Evolutionary conservation across 2,888 invertebrate genomes (phyloP), one percentile per base, ranked within the genome.

Genomic region (Synergus japonicus): DNA sequence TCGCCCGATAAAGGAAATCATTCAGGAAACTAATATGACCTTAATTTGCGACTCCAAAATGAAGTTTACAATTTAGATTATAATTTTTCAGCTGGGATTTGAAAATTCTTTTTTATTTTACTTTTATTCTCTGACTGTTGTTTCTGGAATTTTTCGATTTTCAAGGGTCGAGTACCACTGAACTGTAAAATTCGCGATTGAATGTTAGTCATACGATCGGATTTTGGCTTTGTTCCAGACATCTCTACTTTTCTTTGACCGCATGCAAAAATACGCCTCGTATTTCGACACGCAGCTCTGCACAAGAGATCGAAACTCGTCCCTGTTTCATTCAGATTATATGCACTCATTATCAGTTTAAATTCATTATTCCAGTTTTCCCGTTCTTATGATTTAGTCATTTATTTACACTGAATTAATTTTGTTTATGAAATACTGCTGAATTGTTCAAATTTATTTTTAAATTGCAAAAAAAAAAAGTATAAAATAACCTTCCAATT

Each of bases 201-300:
- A 81, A 85, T 73, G 78, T 86, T 86, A 84, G 82, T 86, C 83
- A 85, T 76, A 76, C 81, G 76, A 82, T 85, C 76, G 79, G 77
- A 84, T 80, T 82, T 77, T 86, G 86, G 86, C 83, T 18, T 29
- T 8, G 46, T 4, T 81, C 86, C 86, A 86, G 58, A 46, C 41
- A 67, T 65, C 69, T 80, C 76, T 79, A 66, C 63, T 76, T 73
- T 64, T 44, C 77, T 77, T 81, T 37, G 82, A 79, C 58, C 37
- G 67, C 82, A 81, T 54, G 73, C 67, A 43, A 63, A 78, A 63
- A 67, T 77, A 41, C 54, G 58, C 76, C 12, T 73, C 49, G 73
- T 73, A n/a, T 73, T 73, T 73, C 73, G 54, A 49, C 73, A 73
- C 73, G 37, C 37, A 54, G 22, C 15, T 41, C 37, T 49, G 37